A percentile compares a stretch with the other conserved stretches of the same genome.
These are phyloP conservation scores for Furcifer pardalis DNA, from an alignment of 2,797 vertebrate genomes.

Conservation along the genomic window DNA sequence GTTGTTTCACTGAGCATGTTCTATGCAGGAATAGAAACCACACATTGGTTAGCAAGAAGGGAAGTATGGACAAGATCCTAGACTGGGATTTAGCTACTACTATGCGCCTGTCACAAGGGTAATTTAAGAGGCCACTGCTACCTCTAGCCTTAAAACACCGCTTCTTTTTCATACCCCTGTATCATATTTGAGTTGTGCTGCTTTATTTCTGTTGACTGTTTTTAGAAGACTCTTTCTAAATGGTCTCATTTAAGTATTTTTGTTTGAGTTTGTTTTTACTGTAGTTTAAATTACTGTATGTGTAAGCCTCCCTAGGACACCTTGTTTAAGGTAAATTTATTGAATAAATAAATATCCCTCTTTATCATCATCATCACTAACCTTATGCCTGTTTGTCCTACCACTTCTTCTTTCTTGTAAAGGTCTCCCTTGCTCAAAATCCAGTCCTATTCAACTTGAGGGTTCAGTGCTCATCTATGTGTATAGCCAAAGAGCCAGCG, in stretches of 20 bases:
- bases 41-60: neutral
- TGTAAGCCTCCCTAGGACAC: neutral
- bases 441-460: no score
- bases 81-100: neutral
- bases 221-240: neutral
- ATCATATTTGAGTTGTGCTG: neutral
- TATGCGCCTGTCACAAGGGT: no score
- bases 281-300: neutral
- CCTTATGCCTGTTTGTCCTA: neutral
- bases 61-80: neutral
- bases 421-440: no score
- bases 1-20: neutral
- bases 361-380: neutral
- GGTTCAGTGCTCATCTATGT: no score
- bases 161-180: neutral
- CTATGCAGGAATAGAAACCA: neutral
- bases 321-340: neutral
- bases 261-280: conserved; percentile 6
- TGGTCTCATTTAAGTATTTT: neutral
- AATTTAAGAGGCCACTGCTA: neutral
- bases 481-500: no score
- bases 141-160: neutral
- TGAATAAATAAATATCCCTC: neutral
- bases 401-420: no score
- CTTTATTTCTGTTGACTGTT: neutral